Conservation (phyloP, 2,888 invertebrate species). For the Drosophila buzzatii region DNA sequence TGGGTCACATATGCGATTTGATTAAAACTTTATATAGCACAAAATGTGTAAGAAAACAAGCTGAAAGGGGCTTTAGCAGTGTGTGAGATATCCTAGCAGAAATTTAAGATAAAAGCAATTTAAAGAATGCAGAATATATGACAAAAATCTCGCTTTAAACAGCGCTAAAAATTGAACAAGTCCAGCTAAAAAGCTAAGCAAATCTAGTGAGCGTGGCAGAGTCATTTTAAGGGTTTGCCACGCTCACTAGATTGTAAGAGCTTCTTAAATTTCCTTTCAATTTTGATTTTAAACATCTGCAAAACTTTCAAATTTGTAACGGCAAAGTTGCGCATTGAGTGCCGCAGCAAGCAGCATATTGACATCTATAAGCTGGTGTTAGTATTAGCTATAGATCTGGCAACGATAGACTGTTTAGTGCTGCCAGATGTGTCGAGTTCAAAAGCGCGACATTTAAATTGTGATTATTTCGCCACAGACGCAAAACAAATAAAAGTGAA, state of each 20-base stretch:
- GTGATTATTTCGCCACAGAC: rapidly evolving
- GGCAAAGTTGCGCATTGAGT: not conserved
- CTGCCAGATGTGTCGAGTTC: not conserved
- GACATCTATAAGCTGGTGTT: not conserved
- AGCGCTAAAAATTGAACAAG: not conserved
- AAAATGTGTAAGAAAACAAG: conserved; percentile 2
- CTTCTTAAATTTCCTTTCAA: no score
- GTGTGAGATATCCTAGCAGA: not conserved
- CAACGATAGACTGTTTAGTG: not conserved
- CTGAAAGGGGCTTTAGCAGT: not conserved
- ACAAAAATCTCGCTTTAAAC: not conserved
- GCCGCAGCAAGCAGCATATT: conserved; percentile 5
- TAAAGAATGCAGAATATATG: not conserved
- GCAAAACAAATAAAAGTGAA: not conserved
- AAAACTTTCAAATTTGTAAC: not conserved
- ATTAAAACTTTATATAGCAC: conserved; percentile 32
- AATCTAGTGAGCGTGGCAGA: not conserved
- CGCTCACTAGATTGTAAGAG: no score
- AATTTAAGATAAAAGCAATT: not conserved
- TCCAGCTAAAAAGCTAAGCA: not conserved
- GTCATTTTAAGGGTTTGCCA: no score
- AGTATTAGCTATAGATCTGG: conserved; percentile 20
- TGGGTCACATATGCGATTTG: conserved; percentile 62
- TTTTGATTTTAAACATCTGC: no score
- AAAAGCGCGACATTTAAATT: conserved; percentile 8